phyloP scores from a whole-genome alignment of 2,888 invertebrate genomes.

The Aphidoletes aphidimyza region DNA sequence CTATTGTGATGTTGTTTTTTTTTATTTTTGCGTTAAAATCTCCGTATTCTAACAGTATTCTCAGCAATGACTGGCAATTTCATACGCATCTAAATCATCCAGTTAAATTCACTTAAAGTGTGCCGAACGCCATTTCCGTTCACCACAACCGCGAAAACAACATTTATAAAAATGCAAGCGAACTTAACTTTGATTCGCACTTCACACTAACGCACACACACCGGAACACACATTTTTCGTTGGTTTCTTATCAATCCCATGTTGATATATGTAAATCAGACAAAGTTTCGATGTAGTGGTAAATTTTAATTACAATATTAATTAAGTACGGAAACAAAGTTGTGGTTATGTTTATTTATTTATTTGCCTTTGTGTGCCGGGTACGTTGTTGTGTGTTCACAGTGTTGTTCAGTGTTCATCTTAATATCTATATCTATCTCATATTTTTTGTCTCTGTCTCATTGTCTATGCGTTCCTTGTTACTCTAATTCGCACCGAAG shows the following conservation, averaged over 20 bases:
- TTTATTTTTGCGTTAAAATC: not conserved
- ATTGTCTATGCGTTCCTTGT: not conserved
- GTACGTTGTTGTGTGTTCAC: too few species aligned
- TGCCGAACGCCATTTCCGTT: too few species aligned
- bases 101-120: too few species aligned
- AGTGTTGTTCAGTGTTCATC: too few species aligned
- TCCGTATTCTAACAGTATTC: not conserved
- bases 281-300: conserved; percentile 28
- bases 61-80: too few species aligned
- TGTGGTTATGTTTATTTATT: conserved; percentile 38
- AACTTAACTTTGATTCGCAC: not conserved
- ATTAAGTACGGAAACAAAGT: conserved; percentile 42
- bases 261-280: conserved; percentile 22
- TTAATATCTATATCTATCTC: too few species aligned
- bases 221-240: not conserved
- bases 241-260: not conserved
- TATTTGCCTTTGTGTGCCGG: conserved; percentile 17
- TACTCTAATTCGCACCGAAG: too few species aligned
- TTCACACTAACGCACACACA: not conserved
- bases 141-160: too few species aligned
- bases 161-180: not conserved
- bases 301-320: conserved; percentile 46
- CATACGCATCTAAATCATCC: too few species aligned
- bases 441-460: too few species aligned
- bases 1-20: not conserved